Evolutionary conservation across 2,113 vertebrate species (phyloP), one percentile per base, ranked within the genome.

Genomic region (Brachypodius melanocephalos): DNA sequence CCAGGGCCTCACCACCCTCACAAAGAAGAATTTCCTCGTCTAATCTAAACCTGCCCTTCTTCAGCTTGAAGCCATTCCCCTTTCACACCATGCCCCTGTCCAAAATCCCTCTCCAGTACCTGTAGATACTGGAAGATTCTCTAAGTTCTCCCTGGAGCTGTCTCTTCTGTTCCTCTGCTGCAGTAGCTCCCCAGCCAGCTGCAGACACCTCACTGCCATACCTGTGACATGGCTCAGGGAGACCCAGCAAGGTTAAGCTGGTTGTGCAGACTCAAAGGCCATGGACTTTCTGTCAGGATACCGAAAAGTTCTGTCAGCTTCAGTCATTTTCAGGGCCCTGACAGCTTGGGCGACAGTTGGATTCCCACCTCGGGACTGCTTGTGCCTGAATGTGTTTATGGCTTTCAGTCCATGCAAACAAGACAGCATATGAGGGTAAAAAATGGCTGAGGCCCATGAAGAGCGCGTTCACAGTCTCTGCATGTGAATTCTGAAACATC

Each of bases 371-470:
- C 20, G 5, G 69, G 38, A 54, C 43, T 77, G 59, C 63, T 58
- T 81, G 67, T 52, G 13, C 36, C 55, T 54, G 65, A 51, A 66
- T 26, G 38, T 55, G 40, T 38, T 88, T 71, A 18, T 15, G 57
- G 38, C 42, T 84, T 80, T 42, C 34, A 72, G 14, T 59, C 46
- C 14, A 5, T 28, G 40, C 52, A 67, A 73, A 58, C 29, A 32
- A 93, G 65, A 36, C 19, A n/a, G 19, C 24, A 7, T 17, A 7
- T 2, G 4, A 32, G 43, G 15, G 49, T 85, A 48, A 79, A 80
- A 85, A 28, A 17, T 3, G n/a, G n/a, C n/a, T n/a, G n/a, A 32
- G 1, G 2, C 46, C n/a, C 28, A 5, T 1, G 2, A 58, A 19
- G 40, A 57, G 10, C n/a, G 17, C 24, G 9, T 59, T 68, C 74